phyloP scores from a whole-genome alignment of 2,888 invertebrate species.

The Hydriomena furcata region DNA sequence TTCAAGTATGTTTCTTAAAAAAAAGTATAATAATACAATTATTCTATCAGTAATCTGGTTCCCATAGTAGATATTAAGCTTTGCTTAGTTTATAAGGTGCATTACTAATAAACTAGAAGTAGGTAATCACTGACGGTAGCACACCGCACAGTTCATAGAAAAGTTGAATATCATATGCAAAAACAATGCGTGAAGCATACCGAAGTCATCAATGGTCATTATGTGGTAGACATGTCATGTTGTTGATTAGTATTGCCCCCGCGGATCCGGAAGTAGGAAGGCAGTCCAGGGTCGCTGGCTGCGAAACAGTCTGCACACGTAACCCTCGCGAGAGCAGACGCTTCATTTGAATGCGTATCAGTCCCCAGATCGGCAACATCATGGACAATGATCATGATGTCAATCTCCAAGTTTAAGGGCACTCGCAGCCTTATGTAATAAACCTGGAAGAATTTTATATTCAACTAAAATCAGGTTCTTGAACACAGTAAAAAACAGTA shows the following conservation, averaged over 20 bases:
- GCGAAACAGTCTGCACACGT: conserved; percentile 50
- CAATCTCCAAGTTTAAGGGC: conserved; percentile 43
- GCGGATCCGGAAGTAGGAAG: conserved; percentile 75
- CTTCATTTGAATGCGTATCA: conserved; percentile 57
- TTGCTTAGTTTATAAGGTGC: too few species aligned
- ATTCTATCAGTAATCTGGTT: too few species aligned
- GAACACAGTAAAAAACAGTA: too few species aligned
- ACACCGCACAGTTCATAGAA: conserved; percentile 13
- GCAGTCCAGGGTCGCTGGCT: conserved; percentile 55
- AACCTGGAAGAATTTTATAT: background rate
- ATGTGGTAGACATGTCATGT: conserved; percentile 18
- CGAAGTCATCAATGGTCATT: conserved; percentile 22
- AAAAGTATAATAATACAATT: too few species aligned
- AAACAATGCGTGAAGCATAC: conserved; percentile 10
- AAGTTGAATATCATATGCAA: conserved; percentile 1
- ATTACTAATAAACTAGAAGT: background rate
- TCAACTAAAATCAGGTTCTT: too few species aligned
- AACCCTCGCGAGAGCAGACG: conserved; percentile 44
- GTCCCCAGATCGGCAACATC: conserved; percentile 33
- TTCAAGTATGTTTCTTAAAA: too few species aligned
- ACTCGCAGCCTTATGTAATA: conserved; percentile 21
- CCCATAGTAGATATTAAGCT: too few species aligned
- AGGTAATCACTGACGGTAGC: background rate
- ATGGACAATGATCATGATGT: conserved; percentile 49
- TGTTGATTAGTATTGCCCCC: conserved; percentile 65